These are phyloP conservation scores for Rhea americana DNA, from an alignment of 2,113 vertebrate species.

Conservation along the genomic window DNA sequence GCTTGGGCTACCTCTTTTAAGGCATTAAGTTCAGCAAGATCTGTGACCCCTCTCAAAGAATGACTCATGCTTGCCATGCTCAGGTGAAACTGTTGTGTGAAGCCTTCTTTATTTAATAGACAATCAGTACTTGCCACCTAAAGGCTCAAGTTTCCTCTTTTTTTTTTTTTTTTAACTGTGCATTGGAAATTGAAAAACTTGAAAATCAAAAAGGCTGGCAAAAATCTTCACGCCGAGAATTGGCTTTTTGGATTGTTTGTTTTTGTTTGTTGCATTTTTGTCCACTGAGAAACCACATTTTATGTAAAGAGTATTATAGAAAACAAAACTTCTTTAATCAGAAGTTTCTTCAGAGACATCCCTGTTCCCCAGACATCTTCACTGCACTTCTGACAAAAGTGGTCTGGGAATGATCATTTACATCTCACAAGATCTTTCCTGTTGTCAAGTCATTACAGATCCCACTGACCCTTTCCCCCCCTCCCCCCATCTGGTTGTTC, in stretches of 20 bases:
- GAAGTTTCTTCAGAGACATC: background rate
- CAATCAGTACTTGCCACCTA: background rate
- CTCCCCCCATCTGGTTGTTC: rapidly evolving
- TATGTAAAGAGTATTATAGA: background rate
- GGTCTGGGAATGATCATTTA: rapidly evolving
- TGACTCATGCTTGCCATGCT: background rate
- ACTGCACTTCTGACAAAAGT: background rate
- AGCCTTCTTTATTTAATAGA: background rate
- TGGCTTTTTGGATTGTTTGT: background rate
- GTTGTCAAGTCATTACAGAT: background rate
- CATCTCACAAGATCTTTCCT: background rate
- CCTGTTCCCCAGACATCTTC: background rate
- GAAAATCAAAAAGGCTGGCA: background rate
- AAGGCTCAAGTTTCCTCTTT: background rate
- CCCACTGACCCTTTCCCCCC: background rate
- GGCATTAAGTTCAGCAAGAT: background rate
- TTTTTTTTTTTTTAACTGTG: background rate
- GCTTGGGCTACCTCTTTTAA: background rate
- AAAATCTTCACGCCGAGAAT: background rate
- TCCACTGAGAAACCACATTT: background rate
- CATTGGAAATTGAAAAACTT: background rate
- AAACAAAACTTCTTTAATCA: background rate
- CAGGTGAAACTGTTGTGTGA: background rate
- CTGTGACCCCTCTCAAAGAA: background rate
- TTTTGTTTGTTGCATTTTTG: background rate